These are phyloP conservation scores for Netelia virgata DNA, from an alignment of 2,888 invertebrate genomes.

Conservation along the genomic window DNA sequence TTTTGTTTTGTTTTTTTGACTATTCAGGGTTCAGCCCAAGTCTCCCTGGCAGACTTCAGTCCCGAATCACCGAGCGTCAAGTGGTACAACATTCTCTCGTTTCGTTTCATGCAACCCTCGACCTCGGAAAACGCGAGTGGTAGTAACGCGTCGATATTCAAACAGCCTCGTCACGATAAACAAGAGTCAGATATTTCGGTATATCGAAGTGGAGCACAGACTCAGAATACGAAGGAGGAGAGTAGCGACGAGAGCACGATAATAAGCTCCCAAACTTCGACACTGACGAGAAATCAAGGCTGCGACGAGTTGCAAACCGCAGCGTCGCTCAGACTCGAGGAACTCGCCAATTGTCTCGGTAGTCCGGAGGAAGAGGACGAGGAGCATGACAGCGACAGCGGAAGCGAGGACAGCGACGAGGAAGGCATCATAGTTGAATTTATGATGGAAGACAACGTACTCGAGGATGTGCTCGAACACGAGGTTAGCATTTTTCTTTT, in stretches of 20 bases:
- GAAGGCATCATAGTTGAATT: slow-evolving; percentile 84
- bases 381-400: slow-evolving; percentile 82
- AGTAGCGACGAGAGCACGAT: slow-evolving; percentile 98
- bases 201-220: slow-evolving; percentile 79
- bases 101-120: slow-evolving; percentile 90
- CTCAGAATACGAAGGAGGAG: slow-evolving; percentile 90
- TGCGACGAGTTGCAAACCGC: slow-evolving; percentile 86
- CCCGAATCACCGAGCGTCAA: slow-evolving; percentile 92
- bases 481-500: slow-evolving; percentile 76
- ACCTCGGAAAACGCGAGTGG: slow-evolving; percentile 81
- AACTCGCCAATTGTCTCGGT: slow-evolving; percentile 85
- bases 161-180: slow-evolving; percentile 83
- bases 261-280: slow-evolving; percentile 98
- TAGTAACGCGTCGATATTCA: slow-evolving; percentile 72
- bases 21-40: slow-evolving; percentile 96
- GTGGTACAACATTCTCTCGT: slow-evolving; percentile 98
- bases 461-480: slow-evolving; percentile 83
- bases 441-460: slow-evolving; percentile 81
- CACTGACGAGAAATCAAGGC: slow-evolving; percentile 94
- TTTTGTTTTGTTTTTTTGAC: slow-evolving; percentile 53
- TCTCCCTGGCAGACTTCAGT: slow-evolving; percentile 97
- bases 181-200: slow-evolving; percentile 86
- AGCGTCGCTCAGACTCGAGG: slow-evolving; percentile 86
- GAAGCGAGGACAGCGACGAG: slow-evolving; percentile 83
- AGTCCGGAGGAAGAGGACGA: slow-evolving; percentile 85